Base-by-base conservation (phyloP, 2,797 vertebrate species). In the Limosa lapponica region DNA sequence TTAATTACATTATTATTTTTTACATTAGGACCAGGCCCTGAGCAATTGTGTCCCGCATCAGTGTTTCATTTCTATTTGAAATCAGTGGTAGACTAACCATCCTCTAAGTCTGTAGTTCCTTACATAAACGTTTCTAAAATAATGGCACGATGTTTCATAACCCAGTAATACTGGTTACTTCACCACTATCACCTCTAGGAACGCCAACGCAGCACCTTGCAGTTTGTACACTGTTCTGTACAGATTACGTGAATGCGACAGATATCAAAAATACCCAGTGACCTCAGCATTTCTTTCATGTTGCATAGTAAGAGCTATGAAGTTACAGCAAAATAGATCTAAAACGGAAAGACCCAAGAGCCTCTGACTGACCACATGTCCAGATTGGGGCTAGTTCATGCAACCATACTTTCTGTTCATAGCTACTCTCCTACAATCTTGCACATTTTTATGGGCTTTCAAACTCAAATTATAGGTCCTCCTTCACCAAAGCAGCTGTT, bases 341-440 rank as follows among this genome's bases (percentile, higher is more conserved):
- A 69, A 94, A 96, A 87, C 37, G 80, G 72, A 77, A 92, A 67
- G 52, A 73, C 34, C 59, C n/a, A 80, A 87, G 46, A 92, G 46
- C 27, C 30, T 82, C 78, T 64, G 67, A 70, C 46, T 49, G 77
- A 95, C 70, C 91, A 58, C 23, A 43, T 20, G 80, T 5, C 22
- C 52, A 77, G 41, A 16, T 81, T 32, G 67, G 37, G 59, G 37
- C 37, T 57, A 69, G 28, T 22, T 82, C 17, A 22, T 18, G 28
- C 58, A 91, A 89, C 30, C 52, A 65, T 8, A 8, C 22, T 32
- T 87, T 65, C 69, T 78, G 41, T 52, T 72, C 64, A 59, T 52
- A 89, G 81, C 41, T 87, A 74, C 34, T 70, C 48, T 89, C 52
- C 65, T 37, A 84, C 27, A 28, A 43, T 49, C 46, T 27, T 44